Conservation (phyloP, 1,140 invertebrate species). For the Zaprionus africanus region DNA sequence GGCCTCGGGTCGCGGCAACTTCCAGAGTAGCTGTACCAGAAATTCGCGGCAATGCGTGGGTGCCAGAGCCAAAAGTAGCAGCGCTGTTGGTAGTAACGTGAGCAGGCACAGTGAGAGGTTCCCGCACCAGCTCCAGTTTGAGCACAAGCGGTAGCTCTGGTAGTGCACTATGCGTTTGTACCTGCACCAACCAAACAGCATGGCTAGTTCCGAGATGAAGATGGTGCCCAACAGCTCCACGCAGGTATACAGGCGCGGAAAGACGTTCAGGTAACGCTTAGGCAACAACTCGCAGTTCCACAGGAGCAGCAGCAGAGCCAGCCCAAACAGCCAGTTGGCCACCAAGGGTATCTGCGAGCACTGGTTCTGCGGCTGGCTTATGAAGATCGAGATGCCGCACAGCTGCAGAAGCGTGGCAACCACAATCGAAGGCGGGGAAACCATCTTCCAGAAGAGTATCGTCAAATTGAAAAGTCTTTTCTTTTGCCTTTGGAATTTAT, state of each 20-base stretch:
- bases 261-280: neutral
- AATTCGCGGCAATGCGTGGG: constrained; percentile 30
- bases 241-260: constrained; percentile 24
- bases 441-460: constrained; percentile 37
- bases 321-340: constrained; percentile 33
- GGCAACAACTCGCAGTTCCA: constrained; percentile 48
- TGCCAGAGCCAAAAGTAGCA: constrained; percentile 16
- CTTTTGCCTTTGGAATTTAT: constrained; percentile 8
- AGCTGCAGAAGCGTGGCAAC: constrained; percentile 38
- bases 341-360: constrained; percentile 20
- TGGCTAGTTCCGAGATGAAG: constrained; percentile 36
- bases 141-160: constrained; percentile 21
- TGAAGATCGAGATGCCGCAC: constrained; percentile 40
- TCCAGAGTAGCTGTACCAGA: constrained; percentile 24
- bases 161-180: constrained; percentile 29
- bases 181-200: constrained; percentile 38
- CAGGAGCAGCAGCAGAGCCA: constrained; percentile 31
- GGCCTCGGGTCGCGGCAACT: constrained; percentile 30
- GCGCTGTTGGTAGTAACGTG: constrained; percentile 6
- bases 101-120: constrained; percentile 12
- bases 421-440: constrained; percentile 41
- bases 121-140: constrained; percentile 41
- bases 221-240: constrained; percentile 46
- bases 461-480: constrained; percentile 22
- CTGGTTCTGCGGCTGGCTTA: constrained; percentile 20